Conservation (phyloP, 1,140 invertebrate species). For the Sogatella furcifera region DNA sequence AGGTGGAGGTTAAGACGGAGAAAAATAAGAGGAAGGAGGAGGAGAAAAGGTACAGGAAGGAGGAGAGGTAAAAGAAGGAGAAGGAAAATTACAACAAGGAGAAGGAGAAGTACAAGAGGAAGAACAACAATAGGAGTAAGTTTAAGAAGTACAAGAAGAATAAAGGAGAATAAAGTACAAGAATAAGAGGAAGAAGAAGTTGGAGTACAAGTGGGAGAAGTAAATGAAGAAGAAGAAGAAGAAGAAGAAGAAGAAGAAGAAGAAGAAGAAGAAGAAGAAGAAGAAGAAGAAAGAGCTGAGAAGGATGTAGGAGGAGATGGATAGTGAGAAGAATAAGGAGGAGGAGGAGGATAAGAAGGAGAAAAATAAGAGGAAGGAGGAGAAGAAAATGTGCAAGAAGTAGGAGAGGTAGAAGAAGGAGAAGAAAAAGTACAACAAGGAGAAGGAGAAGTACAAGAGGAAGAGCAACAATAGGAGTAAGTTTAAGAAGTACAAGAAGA, state of each 20-base stretch:
- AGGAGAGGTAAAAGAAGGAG: conserved; percentile 17
- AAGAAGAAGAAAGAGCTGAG: conserved; percentile 1
- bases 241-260: conserved; percentile 16
- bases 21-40: conserved; percentile 1
- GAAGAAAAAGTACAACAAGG: background rate
- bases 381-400: conserved; percentile 1
- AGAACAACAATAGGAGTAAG: too few species aligned
- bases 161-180: too few species aligned
- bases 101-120: too few species aligned
- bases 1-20: too few species aligned
- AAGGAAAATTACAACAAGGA: too few species aligned
- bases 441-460: conserved; percentile 3
- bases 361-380: too few species aligned
- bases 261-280: conserved; percentile 1
- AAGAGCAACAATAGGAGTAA: background rate
- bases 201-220: background rate
- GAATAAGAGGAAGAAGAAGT: conserved; percentile 7
- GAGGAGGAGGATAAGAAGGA: conserved; percentile 8
- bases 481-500: background rate
- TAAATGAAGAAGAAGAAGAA: background rate
- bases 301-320: conserved; percentile 11
- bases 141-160: too few species aligned
- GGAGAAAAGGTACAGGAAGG: conserved; percentile 2
- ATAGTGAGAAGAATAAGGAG: conserved; percentile 12
- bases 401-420: background rate